phyloP scores from a whole-genome alignment of 2,113 vertebrate genomes.

The Myiozetetes cayanensis region DNA sequence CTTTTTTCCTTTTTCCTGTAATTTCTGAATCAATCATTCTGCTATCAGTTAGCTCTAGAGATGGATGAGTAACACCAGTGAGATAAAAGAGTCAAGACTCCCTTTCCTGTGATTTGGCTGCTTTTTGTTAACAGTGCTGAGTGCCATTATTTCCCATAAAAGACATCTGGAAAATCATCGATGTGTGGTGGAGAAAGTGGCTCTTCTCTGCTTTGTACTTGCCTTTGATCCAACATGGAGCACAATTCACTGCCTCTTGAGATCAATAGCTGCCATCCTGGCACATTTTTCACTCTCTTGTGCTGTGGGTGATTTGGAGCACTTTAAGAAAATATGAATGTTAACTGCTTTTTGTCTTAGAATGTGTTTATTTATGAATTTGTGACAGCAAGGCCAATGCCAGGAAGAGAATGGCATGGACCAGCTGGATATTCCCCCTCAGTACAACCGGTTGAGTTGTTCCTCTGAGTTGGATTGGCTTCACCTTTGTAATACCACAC shows the following conservation, averaged over 20 bases:
- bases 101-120: conserved; percentile 53
- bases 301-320: conserved; percentile 29
- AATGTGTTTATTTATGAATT: conserved; percentile 46
- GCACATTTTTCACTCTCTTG: not conserved
- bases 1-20: not conserved
- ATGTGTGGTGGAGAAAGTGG: conserved; percentile 45
- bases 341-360: not conserved
- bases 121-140: conserved; percentile 54
- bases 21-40: conserved; percentile 43
- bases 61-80: conserved; percentile 53
- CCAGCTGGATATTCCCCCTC: not conserved
- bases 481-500: not conserved
- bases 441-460: not conserved
- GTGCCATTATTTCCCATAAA: conserved; percentile 40
- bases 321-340: not conserved
- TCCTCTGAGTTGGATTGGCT: not conserved
- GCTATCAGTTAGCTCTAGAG: conserved; percentile 46
- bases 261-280: conserved; percentile 44
- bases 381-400: conserved; percentile 10
- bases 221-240: conserved; percentile 57
- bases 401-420: conserved; percentile 23
- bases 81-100: conserved; percentile 57
- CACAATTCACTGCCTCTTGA: conserved; percentile 41
- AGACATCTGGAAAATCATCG: conserved; percentile 47
- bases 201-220: conserved; percentile 43